Conservation (phyloP, 1,140 invertebrate genomes). For the Maniola jurtina region DNA sequence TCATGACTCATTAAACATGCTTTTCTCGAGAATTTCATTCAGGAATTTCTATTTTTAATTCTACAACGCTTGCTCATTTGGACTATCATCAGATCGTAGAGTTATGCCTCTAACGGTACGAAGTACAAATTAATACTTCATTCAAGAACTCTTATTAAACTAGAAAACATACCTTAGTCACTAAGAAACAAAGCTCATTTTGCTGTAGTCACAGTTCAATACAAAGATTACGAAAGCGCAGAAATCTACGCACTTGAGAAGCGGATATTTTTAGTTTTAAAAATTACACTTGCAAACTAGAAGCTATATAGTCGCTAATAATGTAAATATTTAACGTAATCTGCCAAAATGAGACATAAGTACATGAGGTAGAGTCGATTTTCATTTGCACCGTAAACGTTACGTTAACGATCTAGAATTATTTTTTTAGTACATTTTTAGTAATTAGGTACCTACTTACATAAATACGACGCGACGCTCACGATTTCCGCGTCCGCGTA, state of each 20-base stretch:
- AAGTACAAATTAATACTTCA: too few species aligned
- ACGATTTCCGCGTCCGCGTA: too few species aligned
- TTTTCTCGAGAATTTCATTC: background rate
- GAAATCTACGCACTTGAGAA: background rate
- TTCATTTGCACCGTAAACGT: background rate
- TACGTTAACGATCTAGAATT: too few species aligned
- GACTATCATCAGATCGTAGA: too few species aligned
- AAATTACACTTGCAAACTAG: slow-evolving; percentile 1
- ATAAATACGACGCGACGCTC: too few species aligned
- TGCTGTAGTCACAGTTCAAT: too few species aligned
- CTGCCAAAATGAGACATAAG: background rate
- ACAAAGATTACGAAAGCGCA: background rate
- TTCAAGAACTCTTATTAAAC: too few species aligned
- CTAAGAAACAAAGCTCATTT: too few species aligned
- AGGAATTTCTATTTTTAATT: slow-evolving; percentile 2
- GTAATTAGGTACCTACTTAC: too few species aligned
- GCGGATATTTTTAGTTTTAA: background rate
- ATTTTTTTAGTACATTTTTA: too few species aligned
- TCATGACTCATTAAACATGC: background rate
- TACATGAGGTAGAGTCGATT: background rate
- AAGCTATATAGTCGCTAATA: background rate
- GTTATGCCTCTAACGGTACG: too few species aligned
- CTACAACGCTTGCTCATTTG: background rate
- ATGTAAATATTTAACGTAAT: background rate
- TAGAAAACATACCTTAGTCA: too few species aligned